Conservation (phyloP, 2,888 invertebrate species). For the Onchidella celtica region DNA sequence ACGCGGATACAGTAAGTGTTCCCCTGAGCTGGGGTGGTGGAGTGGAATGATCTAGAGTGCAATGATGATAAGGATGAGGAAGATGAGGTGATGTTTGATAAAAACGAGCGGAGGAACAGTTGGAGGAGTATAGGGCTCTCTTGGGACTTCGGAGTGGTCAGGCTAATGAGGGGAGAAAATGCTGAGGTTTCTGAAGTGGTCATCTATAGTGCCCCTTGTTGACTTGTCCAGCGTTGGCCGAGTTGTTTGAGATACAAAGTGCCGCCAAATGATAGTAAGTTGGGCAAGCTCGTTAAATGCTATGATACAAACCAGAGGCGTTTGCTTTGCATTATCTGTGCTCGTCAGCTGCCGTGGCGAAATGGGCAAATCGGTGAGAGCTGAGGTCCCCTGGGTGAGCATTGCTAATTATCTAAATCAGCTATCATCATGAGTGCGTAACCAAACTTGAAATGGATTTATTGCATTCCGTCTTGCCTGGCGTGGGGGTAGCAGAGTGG, state of each 20-base stretch:
- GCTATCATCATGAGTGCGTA: background rate
- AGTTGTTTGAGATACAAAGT: background rate
- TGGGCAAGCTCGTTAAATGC: background rate
- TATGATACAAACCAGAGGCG: constrained; percentile 1
- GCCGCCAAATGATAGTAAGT: background rate
- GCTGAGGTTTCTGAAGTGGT: background rate
- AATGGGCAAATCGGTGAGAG: background rate
- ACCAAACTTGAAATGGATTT: constrained; percentile 3
- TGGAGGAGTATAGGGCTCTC: background rate
- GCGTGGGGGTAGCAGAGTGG: too few species aligned
- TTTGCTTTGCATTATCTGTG: background rate
- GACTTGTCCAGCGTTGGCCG: background rate
- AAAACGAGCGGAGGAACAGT: background rate
- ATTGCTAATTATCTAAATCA: constrained; percentile 14
- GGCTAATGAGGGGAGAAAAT: background rate
- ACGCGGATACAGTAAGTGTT: background rate
- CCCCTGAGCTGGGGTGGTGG: background rate
- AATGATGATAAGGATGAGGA: background rate
- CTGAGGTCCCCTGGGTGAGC: background rate
- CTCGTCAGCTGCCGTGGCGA: background rate
- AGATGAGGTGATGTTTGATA: background rate
- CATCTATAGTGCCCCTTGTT: constrained; percentile 6
- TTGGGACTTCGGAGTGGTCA: background rate
- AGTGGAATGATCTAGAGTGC: constrained; percentile 1
- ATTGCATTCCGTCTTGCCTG: too few species aligned